phyloP scores from a whole-genome alignment of 2,113 vertebrate species.

The Dipodomys spectabilis region DNA sequence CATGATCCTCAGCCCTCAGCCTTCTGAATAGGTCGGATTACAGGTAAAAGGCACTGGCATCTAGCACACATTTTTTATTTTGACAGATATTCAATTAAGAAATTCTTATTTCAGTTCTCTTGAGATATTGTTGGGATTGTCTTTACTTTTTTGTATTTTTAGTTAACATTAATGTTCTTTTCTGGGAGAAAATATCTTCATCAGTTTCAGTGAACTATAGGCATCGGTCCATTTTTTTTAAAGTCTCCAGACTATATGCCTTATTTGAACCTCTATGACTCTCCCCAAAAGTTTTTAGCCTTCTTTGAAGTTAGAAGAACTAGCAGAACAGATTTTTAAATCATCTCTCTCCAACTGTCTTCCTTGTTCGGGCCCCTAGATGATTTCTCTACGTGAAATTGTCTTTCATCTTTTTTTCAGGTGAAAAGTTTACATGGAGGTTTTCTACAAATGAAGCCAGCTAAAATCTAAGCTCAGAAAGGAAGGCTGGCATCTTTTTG shows the following conservation, averaged over 20 bases:
- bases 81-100: neutral
- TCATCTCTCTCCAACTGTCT: constrained; percentile 67
- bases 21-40: no score
- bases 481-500: constrained; percentile 45
- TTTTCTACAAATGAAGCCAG: constrained; percentile 57
- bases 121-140: neutral
- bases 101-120: neutral
- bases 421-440: constrained; percentile 65
- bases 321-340: constrained; percentile 70
- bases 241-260: neutral
- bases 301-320: constrained; percentile 60
- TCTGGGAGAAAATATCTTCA: neutral
- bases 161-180: neutral
- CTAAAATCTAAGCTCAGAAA: constrained; percentile 45
- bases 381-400: constrained; percentile 65
- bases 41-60: no score
- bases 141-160: neutral
- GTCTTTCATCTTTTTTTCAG: constrained; percentile 74
- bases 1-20: no score
- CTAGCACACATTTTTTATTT: neutral
- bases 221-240: neutral
- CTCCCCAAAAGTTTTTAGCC: neutral
- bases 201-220: neutral
- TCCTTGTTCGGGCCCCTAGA: constrained; percentile 60
- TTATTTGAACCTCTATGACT: constrained; percentile 16